These are phyloP conservation scores for Junonia oenone DNA, from an alignment of 2,888 invertebrate genomes.

Conservation along the genomic window DNA sequence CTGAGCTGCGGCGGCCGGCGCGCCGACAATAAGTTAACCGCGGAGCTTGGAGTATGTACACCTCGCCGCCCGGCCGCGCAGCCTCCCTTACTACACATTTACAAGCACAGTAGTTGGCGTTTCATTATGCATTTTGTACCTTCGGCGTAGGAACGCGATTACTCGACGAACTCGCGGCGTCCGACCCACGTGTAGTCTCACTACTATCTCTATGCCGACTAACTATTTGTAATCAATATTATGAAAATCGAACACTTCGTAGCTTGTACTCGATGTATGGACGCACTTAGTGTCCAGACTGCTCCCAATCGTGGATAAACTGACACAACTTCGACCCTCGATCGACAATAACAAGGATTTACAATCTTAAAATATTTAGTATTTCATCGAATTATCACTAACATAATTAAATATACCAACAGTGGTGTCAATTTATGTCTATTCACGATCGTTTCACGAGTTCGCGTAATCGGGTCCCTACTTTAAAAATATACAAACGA, in stretches of 20 bases:
- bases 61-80: constrained; percentile 18
- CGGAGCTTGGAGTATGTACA: constrained; percentile 39
- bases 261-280: neutral
- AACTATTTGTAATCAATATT: constrained; percentile 3
- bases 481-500: constrained; percentile 36
- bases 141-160: constrained; percentile 54
- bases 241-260: constrained; percentile 1
- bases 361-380: constrained; percentile 2
- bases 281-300: neutral
- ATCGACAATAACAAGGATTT: neutral
- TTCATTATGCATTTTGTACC: constrained; percentile 70
- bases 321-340: neutral
- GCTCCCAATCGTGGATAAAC: neutral
- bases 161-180: constrained; percentile 38
- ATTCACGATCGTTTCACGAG: constrained; percentile 25
- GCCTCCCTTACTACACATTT: constrained; percentile 34
- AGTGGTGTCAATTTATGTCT: neutral
- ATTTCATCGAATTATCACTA: constrained; percentile 5
- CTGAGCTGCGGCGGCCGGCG: neutral
- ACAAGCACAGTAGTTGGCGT: constrained; percentile 22
- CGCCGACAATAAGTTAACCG: constrained; percentile 31
- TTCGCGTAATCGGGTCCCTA: constrained; percentile 62
- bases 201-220: neutral
- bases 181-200: neutral
- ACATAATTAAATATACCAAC: neutral